Evolutionary conservation across 2,888 invertebrate genomes (phyloP).

Genomic region (Acronicta aceris): DNA sequence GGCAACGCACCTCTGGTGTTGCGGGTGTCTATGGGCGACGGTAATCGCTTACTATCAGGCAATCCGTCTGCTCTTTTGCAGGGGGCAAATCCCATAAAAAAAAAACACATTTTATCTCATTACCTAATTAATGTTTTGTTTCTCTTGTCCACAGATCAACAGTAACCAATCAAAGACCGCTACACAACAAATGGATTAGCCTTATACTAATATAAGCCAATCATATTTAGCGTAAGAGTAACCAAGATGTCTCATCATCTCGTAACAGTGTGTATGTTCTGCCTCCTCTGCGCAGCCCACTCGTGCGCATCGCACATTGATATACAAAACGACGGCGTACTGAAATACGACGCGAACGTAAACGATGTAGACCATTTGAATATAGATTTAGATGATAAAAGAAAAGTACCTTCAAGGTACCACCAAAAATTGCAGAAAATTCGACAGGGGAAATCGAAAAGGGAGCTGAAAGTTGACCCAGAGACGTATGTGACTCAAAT

Average conservation of each 20-base stretch:
- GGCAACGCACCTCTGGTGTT: too few relatives aligned
- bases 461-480: slow-evolving; percentile 80
- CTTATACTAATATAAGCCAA: slow-evolving; percentile 55
- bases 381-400: slow-evolving; percentile 67
- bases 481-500: slow-evolving; percentile 91
- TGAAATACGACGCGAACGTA: slow-evolving; percentile 64
- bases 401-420: slow-evolving; percentile 63
- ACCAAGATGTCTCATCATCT: slow-evolving; percentile 87
- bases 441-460: slow-evolving; percentile 64
- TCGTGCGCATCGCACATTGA: slow-evolving; percentile 93
- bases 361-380: slow-evolving; percentile 61
- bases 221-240: slow-evolving; percentile 62
- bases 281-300: slow-evolving; percentile 94
- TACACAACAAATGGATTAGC: slow-evolving; percentile 57
- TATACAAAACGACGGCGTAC: slow-evolving; percentile 65
- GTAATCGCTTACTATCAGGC: too few relatives aligned
- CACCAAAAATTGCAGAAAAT: slow-evolving; percentile 74
- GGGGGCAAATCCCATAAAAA: too few relatives aligned
- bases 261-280: slow-evolving; percentile 95
- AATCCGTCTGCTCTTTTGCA: too few relatives aligned
- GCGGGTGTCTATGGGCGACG: too few relatives aligned
- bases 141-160: slow-evolving; percentile 66
- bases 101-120: too few relatives aligned
- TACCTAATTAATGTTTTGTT: slow-evolving; percentile 11
- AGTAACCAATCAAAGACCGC: slow-evolving; percentile 30